Conservation (phyloP, 1,140 invertebrate species). For the Eufriesea mexicana region DNA sequence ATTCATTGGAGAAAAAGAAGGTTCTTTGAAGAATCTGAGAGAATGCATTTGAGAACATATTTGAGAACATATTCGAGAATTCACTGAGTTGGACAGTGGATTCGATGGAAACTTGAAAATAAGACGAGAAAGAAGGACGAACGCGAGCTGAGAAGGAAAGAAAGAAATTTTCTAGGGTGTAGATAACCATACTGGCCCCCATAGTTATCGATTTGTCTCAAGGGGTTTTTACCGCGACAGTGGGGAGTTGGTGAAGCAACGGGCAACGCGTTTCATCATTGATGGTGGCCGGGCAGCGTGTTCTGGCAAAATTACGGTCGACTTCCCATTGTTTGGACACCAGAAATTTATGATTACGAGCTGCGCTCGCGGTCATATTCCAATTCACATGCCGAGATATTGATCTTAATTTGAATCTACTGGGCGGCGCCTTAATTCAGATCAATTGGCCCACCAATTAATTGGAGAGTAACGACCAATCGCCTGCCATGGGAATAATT, state of each 20-base stretch:
- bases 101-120: no score
- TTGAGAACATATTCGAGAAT: not conserved
- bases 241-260: not conserved
- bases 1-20: not conserved
- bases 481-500: slow-evolving; percentile 53
- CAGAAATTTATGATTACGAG: slow-evolving; percentile 58
- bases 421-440: slow-evolving; percentile 59
- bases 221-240: not conserved
- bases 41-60: not conserved
- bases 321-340: slow-evolving; percentile 54
- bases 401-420: slow-evolving; percentile 68
- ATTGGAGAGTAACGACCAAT: slow-evolving; percentile 58
- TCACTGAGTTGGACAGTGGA: not conserved
- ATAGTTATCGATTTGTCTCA: not conserved
- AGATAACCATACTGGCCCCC: not conserved
- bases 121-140: not conserved
- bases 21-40: not conserved
- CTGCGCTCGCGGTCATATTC: slow-evolving; percentile 49
- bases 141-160: not conserved
- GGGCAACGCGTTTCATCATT: slow-evolving; percentile 36
- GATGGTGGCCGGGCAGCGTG: not conserved
- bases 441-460: slow-evolving; percentile 63
- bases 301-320: slow-evolving; percentile 53
- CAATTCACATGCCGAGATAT: slow-evolving; percentile 59
- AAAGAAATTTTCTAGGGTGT: not conserved